Evolutionary conservation across 2,888 invertebrate genomes (phyloP).

Genomic region (Leptopilina syphax): DNA sequence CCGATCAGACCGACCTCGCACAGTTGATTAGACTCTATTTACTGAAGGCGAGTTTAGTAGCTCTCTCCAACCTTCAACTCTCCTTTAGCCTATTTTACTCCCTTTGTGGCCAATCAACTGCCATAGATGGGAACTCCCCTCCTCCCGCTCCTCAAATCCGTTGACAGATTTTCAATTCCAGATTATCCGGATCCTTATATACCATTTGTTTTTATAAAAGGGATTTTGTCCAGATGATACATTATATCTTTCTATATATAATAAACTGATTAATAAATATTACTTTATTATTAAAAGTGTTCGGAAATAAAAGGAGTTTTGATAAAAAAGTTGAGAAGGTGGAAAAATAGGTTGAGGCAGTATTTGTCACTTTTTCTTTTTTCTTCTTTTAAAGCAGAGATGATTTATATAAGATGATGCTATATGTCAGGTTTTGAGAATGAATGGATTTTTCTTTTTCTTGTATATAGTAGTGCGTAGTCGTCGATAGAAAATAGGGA

Average conservation of each 20-base stretch:
- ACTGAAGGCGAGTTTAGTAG: slow-evolving; percentile 73
- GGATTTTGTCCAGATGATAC: too few relatives aligned
- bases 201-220: background rate
- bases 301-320: too few relatives aligned
- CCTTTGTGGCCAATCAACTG: slow-evolving; percentile 76
- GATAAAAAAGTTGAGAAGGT: too few relatives aligned
- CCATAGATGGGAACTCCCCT: slow-evolving; percentile 65
- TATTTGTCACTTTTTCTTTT: too few relatives aligned
- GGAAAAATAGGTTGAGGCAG: too few relatives aligned
- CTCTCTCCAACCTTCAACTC: slow-evolving; percentile 58
- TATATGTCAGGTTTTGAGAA: slow-evolving; percentile 24
- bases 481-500: slow-evolving; percentile 54
- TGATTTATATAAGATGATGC: slow-evolving; percentile 34
- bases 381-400: background rate
- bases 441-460: slow-evolving; percentile 26
- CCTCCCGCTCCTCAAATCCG: slow-evolving; percentile 21
- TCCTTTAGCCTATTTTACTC: slow-evolving; percentile 69
- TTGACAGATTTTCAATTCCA: slow-evolving; percentile 39
- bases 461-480: slow-evolving; percentile 26
- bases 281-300: background rate
- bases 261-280: too few relatives aligned
- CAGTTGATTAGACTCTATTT: slow-evolving; percentile 77
- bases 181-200: slow-evolving; percentile 32
- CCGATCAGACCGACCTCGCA: slow-evolving; percentile 72
- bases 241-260: too few relatives aligned